Percentiles rank a stretch among this genome's conserved stretches.
Conservation (phyloP, 2,888 invertebrate species). For the Ectropis crepuscularia region DNA sequence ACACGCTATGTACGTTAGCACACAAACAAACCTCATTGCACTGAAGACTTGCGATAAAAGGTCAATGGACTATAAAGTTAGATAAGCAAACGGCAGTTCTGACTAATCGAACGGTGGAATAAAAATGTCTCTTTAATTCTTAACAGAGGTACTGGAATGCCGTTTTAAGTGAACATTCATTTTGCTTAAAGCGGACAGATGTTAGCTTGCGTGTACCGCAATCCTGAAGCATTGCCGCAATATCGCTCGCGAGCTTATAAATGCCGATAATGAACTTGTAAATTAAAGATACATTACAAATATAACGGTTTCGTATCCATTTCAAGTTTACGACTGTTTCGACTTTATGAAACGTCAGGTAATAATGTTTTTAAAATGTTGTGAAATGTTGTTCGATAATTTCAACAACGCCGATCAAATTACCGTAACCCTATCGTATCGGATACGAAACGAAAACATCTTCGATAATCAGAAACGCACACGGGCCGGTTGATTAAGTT, state of each 20-base stretch:
- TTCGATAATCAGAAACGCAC: constrained; percentile 62
- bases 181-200: constrained; percentile 62
- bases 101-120: constrained; percentile 47
- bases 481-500: constrained; percentile 68
- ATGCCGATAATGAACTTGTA: constrained; percentile 52
- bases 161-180: constrained; percentile 55
- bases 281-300: constrained; percentile 46
- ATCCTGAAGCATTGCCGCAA: constrained; percentile 53
- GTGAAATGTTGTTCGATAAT: constrained; percentile 20
- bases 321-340: constrained; percentile 35
- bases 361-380: constrained; percentile 21
- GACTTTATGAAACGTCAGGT: constrained; percentile 12
- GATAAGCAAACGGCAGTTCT: constrained; percentile 46
- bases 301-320: constrained; percentile 45
- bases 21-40: constrained; percentile 19
- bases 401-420: constrained; percentile 31
- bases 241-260: constrained; percentile 51
- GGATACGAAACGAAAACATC: constrained; percentile 50
- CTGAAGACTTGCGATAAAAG: constrained; percentile 18
- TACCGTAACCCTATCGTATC: constrained; percentile 22
- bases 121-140: constrained; percentile 51
- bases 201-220: constrained; percentile 61
- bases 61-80: constrained; percentile 43
- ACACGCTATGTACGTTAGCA: constrained; percentile 37
- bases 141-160: constrained; percentile 52